Evolutionary conservation across 2,113 vertebrate species (phyloP).

Genomic region (Actenoides hombroni): DNA sequence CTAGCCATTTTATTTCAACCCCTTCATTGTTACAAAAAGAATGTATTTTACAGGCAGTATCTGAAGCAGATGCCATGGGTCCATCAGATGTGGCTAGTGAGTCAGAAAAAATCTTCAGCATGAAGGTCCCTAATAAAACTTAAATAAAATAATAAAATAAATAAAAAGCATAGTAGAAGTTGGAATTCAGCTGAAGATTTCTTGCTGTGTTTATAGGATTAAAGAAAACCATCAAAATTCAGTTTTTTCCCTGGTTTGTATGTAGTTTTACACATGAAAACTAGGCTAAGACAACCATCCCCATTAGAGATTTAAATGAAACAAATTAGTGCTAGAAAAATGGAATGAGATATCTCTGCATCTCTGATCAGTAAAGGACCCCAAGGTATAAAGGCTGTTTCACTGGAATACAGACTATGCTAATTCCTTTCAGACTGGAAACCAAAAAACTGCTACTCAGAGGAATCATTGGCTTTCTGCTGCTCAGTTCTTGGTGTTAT

Average conservation of each 20-base stretch:
- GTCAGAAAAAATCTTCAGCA: background rate
- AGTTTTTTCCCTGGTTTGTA: background rate
- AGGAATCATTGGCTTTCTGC: background rate
- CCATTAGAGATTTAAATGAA: background rate
- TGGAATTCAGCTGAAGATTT: background rate
- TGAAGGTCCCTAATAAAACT: background rate
- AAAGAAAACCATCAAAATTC: background rate
- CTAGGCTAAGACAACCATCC: background rate
- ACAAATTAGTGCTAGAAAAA: background rate
- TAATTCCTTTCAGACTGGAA: background rate
- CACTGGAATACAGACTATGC: background rate
- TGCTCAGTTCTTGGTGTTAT: background rate
- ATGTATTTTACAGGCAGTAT: background rate
- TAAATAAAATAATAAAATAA: background rate
- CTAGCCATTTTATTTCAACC: background rate
- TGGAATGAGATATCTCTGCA: background rate
- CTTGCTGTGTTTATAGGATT: background rate
- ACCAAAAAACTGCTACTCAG: background rate
- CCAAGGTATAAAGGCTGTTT: background rate
- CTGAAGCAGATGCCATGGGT: background rate
- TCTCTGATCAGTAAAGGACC: background rate
- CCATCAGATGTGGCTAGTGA: background rate
- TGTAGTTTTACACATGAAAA: background rate
- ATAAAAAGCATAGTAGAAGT: background rate
- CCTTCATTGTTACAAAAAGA: background rate